These are phyloP conservation scores for Metallyticus violacea DNA, from an alignment of 2,888 invertebrate genomes.

Conservation along the genomic window DNA sequence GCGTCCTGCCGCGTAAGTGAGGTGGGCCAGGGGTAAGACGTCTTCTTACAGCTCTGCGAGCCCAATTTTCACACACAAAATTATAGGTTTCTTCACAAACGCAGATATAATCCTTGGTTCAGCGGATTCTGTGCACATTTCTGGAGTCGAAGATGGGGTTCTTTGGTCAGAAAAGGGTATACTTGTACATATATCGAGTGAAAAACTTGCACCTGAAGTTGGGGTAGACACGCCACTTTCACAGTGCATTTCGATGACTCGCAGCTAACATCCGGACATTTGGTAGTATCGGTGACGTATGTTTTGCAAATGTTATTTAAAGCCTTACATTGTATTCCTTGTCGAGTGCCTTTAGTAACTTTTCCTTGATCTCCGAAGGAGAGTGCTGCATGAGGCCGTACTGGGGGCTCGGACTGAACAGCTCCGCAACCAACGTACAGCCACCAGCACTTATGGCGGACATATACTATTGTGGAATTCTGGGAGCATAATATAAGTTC, in stretches of 20 bases:
- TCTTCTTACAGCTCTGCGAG: constrained; percentile 39
- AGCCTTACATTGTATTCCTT: constrained; percentile 95
- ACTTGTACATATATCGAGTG: constrained; percentile 32
- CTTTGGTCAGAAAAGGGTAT: constrained; percentile 30
- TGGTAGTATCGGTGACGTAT: constrained; percentile 44
- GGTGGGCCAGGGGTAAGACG: constrained; percentile 39
- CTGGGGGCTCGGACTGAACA: constrained; percentile 48
- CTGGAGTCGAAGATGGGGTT: constrained; percentile 25
- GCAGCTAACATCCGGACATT: constrained; percentile 48
- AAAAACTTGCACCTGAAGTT: constrained; percentile 34
- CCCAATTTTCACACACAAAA: constrained; percentile 38
- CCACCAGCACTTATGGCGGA: constrained; percentile 53
- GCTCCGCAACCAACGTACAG: constrained; percentile 48
- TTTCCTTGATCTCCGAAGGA: constrained; percentile 83
- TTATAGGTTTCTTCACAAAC: constrained; percentile 31
- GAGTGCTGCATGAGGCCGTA: constrained; percentile 56
- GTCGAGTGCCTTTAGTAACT: constrained; percentile 95
- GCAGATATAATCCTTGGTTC: constrained; percentile 30
- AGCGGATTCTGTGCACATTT: constrained; percentile 32
- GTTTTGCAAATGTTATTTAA: constrained; percentile 28
- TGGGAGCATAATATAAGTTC: constrained; percentile 39
- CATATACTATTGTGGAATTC: constrained; percentile 44
- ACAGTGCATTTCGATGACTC: constrained; percentile 34
- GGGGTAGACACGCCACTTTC: constrained; percentile 37
- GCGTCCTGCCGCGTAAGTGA: constrained; percentile 41